Conservation (phyloP, 2,797 vertebrate genomes). For the Peromyscus nudipes region DNA sequence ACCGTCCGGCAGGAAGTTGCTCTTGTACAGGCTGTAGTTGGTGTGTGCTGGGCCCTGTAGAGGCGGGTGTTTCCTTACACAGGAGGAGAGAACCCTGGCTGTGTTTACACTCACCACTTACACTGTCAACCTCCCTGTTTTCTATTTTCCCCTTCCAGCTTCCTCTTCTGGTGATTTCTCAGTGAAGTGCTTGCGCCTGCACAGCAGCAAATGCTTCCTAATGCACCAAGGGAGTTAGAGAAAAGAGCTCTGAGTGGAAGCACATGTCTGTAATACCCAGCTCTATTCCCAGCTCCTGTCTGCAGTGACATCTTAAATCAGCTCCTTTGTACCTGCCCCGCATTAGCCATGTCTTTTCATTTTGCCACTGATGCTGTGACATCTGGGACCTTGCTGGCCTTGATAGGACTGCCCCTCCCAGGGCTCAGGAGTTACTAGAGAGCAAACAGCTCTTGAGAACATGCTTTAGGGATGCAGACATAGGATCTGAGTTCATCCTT, state of each 20-base stretch:
- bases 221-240: neutral
- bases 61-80: no score
- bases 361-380: neutral
- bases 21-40: neutral
- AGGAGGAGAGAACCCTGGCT: neutral
- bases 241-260: no score
- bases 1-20: neutral
- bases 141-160: neutral
- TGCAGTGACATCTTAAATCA: neutral
- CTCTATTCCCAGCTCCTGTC: neutral
- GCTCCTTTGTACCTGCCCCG: neutral
- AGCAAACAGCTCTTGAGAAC: neutral
- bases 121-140: rapidly evolving
- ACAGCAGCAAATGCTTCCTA: neutral
- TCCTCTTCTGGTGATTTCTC: neutral
- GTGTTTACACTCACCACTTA: neutral
- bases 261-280: neutral
- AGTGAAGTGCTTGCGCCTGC: neutral
- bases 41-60: rapidly evolving
- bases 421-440: neutral
- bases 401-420: neutral
- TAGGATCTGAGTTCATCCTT: neutral
- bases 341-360: neutral
- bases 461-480: neutral
- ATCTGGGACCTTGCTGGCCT: neutral